Evolutionary conservation across 2,113 vertebrate genomes (phyloP).

Genomic region (Marmota flaviventris): DNA sequence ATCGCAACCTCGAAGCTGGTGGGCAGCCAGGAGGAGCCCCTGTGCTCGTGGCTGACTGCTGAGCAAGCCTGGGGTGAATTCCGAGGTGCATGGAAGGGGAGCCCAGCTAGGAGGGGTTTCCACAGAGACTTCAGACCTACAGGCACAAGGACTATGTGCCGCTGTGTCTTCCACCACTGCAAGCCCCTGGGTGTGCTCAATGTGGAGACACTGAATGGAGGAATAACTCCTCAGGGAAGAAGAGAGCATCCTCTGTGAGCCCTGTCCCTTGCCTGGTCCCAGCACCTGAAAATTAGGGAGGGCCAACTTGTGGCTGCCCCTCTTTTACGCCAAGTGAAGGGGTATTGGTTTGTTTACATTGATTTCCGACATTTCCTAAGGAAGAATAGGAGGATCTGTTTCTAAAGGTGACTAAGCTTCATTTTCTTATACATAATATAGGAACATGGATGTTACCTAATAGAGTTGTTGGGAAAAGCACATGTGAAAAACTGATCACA

Average conservation of each 20-base stretch:
- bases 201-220: fast-evolving
- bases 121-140: background rate
- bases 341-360: background rate
- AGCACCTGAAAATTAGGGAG: fast-evolving
- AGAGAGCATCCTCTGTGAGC: too few species aligned
- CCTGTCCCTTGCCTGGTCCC: fast-evolving
- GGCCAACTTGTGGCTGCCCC: fast-evolving
- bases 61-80: too few species aligned
- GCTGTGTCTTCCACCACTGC: background rate
- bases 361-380: background rate
- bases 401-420: background rate
- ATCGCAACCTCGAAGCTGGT: fast-evolving
- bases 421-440: background rate
- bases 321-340: background rate
- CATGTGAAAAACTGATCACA: background rate
- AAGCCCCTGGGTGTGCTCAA: background rate
- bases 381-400: background rate
- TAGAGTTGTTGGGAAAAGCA: background rate
- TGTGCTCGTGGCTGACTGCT: too few species aligned
- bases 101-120: background rate
- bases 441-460: background rate
- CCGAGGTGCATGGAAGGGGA: background rate
- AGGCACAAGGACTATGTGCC: background rate
- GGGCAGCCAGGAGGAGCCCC: background rate
- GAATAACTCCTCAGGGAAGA: background rate